A percentile compares a stretch with the other conserved stretches of the same genome.
phyloP scores from a whole-genome alignment of 2,113 vertebrate species.

The Plotosus lineatus region DNA sequence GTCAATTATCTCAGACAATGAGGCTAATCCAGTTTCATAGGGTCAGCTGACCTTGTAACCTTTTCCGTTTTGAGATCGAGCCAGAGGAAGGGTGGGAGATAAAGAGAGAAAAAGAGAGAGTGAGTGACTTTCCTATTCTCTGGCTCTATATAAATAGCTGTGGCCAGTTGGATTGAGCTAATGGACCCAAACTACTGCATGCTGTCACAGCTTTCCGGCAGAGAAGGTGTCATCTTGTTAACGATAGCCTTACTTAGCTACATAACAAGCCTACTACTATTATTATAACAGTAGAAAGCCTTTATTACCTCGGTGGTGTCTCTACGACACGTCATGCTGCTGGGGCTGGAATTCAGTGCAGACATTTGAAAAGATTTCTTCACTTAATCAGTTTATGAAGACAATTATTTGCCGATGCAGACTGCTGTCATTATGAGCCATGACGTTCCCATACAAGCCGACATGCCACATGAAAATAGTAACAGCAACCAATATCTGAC shows the following conservation, averaged over 20 bases:
- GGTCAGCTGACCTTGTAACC: slow-evolving; percentile 49
- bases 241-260: slow-evolving; percentile 39
- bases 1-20: too few species aligned
- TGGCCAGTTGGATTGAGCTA: slow-evolving; percentile 26
- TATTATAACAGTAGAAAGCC: slow-evolving; percentile 12
- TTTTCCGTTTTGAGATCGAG: slow-evolving; percentile 46
- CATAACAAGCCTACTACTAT: slow-evolving; percentile 36
- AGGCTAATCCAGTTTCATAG: slow-evolving; percentile 64
- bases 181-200: slow-evolving; percentile 20
- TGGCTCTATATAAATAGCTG: slow-evolving; percentile 22
- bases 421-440: background rate
- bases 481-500: background rate
- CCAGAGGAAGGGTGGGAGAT: slow-evolving; percentile 15
- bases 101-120: background rate
- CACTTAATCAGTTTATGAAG: background rate
- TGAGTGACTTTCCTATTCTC: slow-evolving; percentile 7
- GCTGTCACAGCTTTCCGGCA: slow-evolving; percentile 17
- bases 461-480: background rate
- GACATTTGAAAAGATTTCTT: background rate
- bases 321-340: background rate
- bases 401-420: background rate
- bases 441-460: background rate
- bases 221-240: slow-evolving; percentile 44
- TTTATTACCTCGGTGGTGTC: background rate
- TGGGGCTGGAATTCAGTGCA: background rate